These are phyloP conservation scores for Gnatocerus cornutus DNA, from an alignment of 2,888 invertebrate genomes.

Conservation along the genomic window DNA sequence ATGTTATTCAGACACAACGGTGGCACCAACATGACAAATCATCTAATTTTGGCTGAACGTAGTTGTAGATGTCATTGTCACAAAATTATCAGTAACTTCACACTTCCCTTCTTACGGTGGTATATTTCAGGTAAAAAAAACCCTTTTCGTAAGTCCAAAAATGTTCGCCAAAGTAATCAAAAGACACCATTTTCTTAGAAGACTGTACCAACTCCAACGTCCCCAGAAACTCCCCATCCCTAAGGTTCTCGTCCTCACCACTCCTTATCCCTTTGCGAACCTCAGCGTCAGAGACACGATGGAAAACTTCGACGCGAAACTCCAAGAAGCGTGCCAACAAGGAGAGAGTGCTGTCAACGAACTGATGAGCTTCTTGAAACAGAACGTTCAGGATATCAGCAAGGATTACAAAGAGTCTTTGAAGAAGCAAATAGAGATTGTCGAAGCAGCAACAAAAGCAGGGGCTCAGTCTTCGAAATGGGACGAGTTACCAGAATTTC, in stretches of 20 bases:
- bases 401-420: constrained; percentile 65
- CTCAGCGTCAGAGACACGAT: constrained; percentile 1
- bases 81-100: background rate
- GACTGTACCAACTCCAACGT: background rate
- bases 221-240: background rate
- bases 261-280: constrained; percentile 7
- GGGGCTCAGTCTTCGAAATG: constrained; percentile 64
- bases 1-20: too few relatives aligned
- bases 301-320: constrained; percentile 54
- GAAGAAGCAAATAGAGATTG: constrained; percentile 67
- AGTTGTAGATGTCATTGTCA: background rate
- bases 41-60: too few relatives aligned
- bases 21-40: too few relatives aligned
- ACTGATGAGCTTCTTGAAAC: constrained; percentile 64
- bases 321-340: constrained; percentile 58
- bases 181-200: background rate
- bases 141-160: constrained; percentile 13
- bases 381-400: constrained; percentile 62
- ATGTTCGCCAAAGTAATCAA: constrained; percentile 9
- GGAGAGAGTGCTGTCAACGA: constrained; percentile 64
- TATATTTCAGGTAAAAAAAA: constrained; percentile 28
- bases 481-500: constrained; percentile 65
- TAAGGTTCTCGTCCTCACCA: constrained; percentile 8
- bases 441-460: constrained; percentile 57
- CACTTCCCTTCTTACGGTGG: background rate